A percentile compares a stretch with the other conserved stretches of the same genome.
These are phyloP conservation scores for Allacma fusca DNA, from an alignment of 2,888 invertebrate genomes.

Conservation along the genomic window DNA sequence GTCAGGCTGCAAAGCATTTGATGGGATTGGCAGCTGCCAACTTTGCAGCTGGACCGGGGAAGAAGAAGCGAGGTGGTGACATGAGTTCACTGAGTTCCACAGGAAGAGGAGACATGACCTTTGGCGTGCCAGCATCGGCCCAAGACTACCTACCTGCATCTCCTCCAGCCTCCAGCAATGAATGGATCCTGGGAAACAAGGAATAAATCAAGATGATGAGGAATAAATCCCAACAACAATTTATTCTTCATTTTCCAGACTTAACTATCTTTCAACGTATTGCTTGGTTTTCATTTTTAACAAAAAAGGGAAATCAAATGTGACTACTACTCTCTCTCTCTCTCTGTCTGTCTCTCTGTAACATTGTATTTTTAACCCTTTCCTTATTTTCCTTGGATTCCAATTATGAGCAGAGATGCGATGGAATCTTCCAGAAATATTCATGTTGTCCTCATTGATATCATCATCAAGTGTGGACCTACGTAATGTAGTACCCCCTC, in stretches of 20 bases:
- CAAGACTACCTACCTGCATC: slow-evolving; percentile 42
- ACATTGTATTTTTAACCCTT: too few relatives aligned
- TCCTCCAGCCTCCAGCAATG: slow-evolving; percentile 49
- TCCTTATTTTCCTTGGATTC: too few relatives aligned
- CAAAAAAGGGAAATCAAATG: neutral
- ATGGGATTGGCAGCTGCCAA: slow-evolving; percentile 88
- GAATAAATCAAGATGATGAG: slow-evolving; percentile 44
- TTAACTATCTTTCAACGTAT: slow-evolving; percentile 1
- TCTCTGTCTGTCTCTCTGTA: too few relatives aligned
- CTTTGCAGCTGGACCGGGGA: slow-evolving; percentile 69
- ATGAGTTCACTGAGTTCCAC: slow-evolving; percentile 31
- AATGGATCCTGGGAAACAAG: slow-evolving; percentile 54
- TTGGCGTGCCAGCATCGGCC: slow-evolving; percentile 5
- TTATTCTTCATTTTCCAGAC: neutral
- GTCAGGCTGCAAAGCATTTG: slow-evolving; percentile 88
- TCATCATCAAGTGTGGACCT: neutral
- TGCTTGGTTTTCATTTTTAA: neutral
- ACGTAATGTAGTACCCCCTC: neutral
- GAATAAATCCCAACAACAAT: neutral
- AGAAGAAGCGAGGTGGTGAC: slow-evolving; percentile 59
- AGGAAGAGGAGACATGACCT: slow-evolving; percentile 38
- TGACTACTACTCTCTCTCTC: neutral
- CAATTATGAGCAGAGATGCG: too few relatives aligned
- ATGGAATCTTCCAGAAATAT: too few relatives aligned
- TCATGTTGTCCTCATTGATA: too few relatives aligned